Evolutionary conservation across 1,140 invertebrate genomes (phyloP).

Genomic region (Drosophila insularis): DNA sequence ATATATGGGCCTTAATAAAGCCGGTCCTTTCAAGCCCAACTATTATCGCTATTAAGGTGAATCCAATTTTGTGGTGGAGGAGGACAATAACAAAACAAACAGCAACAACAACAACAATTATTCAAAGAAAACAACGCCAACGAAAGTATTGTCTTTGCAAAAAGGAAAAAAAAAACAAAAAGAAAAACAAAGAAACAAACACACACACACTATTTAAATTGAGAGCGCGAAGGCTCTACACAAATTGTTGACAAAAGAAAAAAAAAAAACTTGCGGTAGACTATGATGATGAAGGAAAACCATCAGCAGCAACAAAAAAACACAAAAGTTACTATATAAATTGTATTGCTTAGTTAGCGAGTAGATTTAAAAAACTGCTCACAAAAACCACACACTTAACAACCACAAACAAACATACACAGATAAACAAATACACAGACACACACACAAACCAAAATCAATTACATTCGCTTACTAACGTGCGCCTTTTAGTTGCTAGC

Average conservation of each 20-base stretch:
- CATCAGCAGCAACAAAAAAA: conserved; percentile 25
- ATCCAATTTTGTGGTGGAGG: conserved; percentile 15
- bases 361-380: conserved; percentile 27
- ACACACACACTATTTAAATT: conserved; percentile 38
- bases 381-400: conserved; percentile 9
- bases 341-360: conserved; percentile 66
- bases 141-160: conserved; percentile 80
- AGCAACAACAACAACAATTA: conserved; percentile 27
- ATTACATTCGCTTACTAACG: conserved; percentile 34
- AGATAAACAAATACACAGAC: neutral
- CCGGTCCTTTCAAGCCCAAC: conserved; percentile 98
- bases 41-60: conserved; percentile 92
- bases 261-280: conserved; percentile 15
- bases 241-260: neutral
- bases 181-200: conserved; percentile 23
- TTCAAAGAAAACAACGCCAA: conserved; percentile 64
- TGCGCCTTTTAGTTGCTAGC: conserved; percentile 68
- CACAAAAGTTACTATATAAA: conserved; percentile 72
- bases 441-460: conserved; percentile 24
- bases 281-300: conserved; percentile 16
- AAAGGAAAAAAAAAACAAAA: conserved; percentile 61
- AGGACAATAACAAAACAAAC: conserved; percentile 52
- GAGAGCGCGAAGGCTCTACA: neutral
- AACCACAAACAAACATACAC: conserved; percentile 13
- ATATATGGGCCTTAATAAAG: conserved; percentile 98